A percentile compares a stretch with the other conserved stretches of the same genome.
phyloP scores from a whole-genome alignment of 1,140 invertebrate genomes.

The Drosophila pseudoobscura region DNA sequence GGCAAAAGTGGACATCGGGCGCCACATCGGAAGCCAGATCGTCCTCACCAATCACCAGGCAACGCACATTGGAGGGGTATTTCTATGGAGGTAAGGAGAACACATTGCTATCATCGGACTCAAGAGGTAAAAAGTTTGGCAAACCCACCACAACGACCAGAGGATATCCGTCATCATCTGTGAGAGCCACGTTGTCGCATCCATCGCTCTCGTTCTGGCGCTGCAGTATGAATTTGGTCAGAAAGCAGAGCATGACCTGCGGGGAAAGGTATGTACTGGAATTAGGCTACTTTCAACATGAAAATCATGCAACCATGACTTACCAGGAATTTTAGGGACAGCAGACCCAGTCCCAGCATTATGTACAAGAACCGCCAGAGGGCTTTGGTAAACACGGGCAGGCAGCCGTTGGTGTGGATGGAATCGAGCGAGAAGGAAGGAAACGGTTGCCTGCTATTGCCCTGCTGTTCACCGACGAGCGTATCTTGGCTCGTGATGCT shows the following conservation, averaged over 20 bases:
- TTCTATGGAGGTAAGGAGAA: constrained; percentile 21
- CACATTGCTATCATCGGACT: background rate
- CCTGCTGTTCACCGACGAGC: constrained; percentile 8
- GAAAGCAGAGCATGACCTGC: constrained; percentile 65
- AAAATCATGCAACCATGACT: constrained; percentile 6
- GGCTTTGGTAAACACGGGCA: constrained; percentile 37
- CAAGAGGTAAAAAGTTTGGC: background rate
- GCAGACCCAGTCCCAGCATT: constrained; percentile 40
- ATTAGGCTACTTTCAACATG: background rate
- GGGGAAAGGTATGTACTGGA: background rate
- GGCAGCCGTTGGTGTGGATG: constrained; percentile 64
- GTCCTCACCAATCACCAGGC: constrained; percentile 53
- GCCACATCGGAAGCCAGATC: constrained; percentile 62
- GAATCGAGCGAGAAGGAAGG: constrained; percentile 50
- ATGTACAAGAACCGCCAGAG: constrained; percentile 59
- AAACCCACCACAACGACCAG: constrained; percentile 63
- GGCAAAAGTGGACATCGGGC: constrained; percentile 51
- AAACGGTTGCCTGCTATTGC: constrained; percentile 10
- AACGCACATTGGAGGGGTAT: constrained; percentile 63
- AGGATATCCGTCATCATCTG: constrained; percentile 63
- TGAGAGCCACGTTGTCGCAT: constrained; percentile 49
- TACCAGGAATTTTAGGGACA: constrained; percentile 66
- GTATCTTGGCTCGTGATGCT: constrained; percentile 33
- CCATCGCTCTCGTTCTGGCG: constrained; percentile 55
- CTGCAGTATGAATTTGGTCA: constrained; percentile 63